Conservation (phyloP, 1,140 invertebrate genomes). For the Trachymyrmex septentrionalis region DNA sequence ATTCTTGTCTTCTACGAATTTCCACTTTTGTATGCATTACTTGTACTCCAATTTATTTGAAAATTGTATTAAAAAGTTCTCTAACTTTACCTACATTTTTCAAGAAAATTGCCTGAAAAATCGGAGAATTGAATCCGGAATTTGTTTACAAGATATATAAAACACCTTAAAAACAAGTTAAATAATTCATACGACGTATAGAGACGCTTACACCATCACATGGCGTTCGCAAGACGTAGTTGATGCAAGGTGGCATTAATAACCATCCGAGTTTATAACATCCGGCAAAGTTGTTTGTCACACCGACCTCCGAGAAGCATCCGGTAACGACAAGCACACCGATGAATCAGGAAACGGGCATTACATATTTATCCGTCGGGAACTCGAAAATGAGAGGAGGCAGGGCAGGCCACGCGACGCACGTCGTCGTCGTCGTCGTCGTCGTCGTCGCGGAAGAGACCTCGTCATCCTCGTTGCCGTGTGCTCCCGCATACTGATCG, state of each 20-base stretch:
- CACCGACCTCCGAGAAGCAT: slow-evolving; percentile 62
- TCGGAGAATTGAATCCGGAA: too few relatives aligned
- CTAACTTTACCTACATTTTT: too few relatives aligned
- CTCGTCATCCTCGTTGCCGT: slow-evolving; percentile 62
- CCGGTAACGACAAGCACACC: slow-evolving; percentile 36
- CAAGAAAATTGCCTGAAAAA: too few relatives aligned
- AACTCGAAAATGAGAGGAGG: slow-evolving; percentile 47
- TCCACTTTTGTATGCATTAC: too few relatives aligned
- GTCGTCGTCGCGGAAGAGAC: slow-evolving; percentile 52
- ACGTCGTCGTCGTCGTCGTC: slow-evolving; percentile 39
- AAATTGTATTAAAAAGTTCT: too few relatives aligned
- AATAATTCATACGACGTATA: too few relatives aligned
- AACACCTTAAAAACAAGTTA: too few relatives aligned
- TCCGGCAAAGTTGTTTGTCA: slow-evolving; percentile 64
- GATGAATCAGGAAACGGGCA: slow-evolving; percentile 55
- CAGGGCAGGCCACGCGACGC: slow-evolving; percentile 58
- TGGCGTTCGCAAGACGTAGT: too few relatives aligned
- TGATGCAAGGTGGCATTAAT: slow-evolving; percentile 50
- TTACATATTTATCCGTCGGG: slow-evolving; percentile 61
- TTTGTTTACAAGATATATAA: too few relatives aligned
- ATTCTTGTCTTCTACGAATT: too few relatives aligned
- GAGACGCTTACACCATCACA: neutral
- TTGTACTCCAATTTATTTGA: too few relatives aligned
- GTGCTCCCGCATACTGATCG: slow-evolving; percentile 65
- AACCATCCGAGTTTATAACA: slow-evolving; percentile 57